phyloP scores from a whole-genome alignment of 2,797 vertebrate species.

The Corythornis leucogaster region DNA sequence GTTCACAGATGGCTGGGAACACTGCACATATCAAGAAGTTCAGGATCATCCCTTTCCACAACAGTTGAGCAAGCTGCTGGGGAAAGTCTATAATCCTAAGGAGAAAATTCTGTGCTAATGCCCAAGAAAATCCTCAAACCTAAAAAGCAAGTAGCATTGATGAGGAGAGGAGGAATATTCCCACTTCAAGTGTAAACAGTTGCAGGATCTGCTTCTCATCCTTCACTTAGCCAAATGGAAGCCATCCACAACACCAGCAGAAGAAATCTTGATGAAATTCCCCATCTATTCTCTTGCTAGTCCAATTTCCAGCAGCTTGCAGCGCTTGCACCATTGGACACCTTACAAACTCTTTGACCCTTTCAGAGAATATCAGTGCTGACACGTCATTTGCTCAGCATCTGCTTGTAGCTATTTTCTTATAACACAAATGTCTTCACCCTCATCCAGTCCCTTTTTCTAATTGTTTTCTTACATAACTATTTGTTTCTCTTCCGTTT shows the following conservation, averaged over 20 bases:
- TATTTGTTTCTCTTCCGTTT: neutral
- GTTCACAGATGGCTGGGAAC: neutral
- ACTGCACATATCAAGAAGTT: neutral
- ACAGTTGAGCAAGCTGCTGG: neutral
- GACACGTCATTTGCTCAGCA: neutral
- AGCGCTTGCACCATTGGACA: accelerated
- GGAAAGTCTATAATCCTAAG: neutral
- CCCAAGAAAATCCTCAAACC: neutral
- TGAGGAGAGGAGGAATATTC: neutral
- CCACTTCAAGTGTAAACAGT: neutral
- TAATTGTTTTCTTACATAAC: neutral
- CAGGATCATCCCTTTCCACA: neutral
- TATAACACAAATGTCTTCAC: neutral
- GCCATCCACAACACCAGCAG: neutral
- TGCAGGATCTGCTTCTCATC: neutral
- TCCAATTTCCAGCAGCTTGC: neutral
- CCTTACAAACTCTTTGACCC: neutral
- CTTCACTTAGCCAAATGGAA: neutral
- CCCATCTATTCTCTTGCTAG: neutral
- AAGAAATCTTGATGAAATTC: neutral
- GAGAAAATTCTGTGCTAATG: neutral
- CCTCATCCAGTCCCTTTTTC: neutral
- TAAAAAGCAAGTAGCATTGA: neutral
- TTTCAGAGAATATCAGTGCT: neutral
- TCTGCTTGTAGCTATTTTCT: neutral